Percentiles rank a stretch among this genome's conserved stretches.
These are phyloP conservation scores for Deroptyus accipitrinus DNA, from an alignment of 2,113 vertebrate genomes.

Conservation along the genomic window DNA sequence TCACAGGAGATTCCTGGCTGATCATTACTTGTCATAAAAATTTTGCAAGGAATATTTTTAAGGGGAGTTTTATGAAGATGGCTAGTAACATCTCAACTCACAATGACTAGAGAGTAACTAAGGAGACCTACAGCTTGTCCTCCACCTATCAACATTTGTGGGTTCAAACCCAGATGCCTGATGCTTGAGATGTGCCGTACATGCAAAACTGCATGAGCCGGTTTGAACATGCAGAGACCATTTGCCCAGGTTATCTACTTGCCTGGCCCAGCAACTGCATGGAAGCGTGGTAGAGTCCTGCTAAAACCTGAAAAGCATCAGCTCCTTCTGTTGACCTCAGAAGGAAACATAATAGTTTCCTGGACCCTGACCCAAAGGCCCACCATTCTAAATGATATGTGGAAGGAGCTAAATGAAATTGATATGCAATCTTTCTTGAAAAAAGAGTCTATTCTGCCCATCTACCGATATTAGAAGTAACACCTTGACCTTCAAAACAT, in stretches of 20 bases:
- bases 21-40: not conserved
- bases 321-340: not conserved
- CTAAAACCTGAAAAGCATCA: not conserved
- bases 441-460: not conserved
- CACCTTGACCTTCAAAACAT: not conserved
- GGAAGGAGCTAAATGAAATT: not conserved
- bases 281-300: not conserved
- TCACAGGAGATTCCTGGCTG: not conserved
- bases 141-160: not conserved
- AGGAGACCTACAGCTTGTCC: not conserved
- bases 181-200: not conserved
- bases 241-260: not conserved
- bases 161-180: not conserved
- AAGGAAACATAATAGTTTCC: not conserved
- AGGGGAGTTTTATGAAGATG: not conserved
- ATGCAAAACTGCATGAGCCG: not conserved
- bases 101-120: not conserved
- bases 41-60: not conserved
- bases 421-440: not conserved
- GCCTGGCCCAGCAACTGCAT: not conserved
- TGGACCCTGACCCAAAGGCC: not conserved
- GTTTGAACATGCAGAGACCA: not conserved
- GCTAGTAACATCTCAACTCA: not conserved
- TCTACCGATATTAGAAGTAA: not conserved
- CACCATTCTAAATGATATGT: not conserved